A percentile compares a stretch with the other conserved stretches of the same genome.
These are phyloP conservation scores for Anorthoa munda DNA, from an alignment of 2,888 invertebrate genomes.

Conservation along the genomic window DNA sequence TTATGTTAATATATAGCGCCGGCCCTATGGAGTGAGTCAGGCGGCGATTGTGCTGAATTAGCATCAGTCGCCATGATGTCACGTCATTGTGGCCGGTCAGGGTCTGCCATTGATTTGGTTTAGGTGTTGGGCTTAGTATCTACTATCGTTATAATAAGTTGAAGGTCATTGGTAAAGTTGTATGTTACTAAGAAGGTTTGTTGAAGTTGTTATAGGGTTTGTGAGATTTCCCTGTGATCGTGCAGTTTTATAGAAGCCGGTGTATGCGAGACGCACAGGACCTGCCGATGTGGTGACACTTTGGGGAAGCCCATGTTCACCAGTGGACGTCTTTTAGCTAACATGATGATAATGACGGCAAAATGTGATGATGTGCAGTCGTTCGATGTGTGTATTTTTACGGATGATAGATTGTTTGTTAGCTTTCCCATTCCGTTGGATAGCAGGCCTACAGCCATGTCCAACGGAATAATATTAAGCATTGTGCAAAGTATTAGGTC, in stretches of 20 bases:
- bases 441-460: too few species aligned
- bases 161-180: constrained; percentile 29
- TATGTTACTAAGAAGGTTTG: background rate
- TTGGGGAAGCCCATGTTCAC: too few species aligned
- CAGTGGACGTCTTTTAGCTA: too few species aligned
- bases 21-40: too few species aligned
- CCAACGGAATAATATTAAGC: too few species aligned
- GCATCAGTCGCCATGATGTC: constrained; percentile 66
- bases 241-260: too few species aligned
- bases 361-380: background rate
- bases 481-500: too few species aligned
- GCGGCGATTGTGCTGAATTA: constrained; percentile 37
- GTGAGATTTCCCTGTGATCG: too few species aligned
- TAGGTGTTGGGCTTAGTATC: constrained; percentile 37
- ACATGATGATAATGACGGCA: too few species aligned
- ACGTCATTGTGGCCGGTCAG: constrained; percentile 68
- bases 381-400: background rate
- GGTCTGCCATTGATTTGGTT: constrained; percentile 63
- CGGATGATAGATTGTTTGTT: background rate
- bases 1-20: constrained; percentile 52
- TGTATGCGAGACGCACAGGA: too few species aligned
- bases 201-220: background rate
- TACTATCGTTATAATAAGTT: constrained; percentile 10
- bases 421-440: background rate
- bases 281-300: too few species aligned